phyloP scores from a whole-genome alignment of 2,113 vertebrate genomes.

The Bombycilla garrulus region DNA sequence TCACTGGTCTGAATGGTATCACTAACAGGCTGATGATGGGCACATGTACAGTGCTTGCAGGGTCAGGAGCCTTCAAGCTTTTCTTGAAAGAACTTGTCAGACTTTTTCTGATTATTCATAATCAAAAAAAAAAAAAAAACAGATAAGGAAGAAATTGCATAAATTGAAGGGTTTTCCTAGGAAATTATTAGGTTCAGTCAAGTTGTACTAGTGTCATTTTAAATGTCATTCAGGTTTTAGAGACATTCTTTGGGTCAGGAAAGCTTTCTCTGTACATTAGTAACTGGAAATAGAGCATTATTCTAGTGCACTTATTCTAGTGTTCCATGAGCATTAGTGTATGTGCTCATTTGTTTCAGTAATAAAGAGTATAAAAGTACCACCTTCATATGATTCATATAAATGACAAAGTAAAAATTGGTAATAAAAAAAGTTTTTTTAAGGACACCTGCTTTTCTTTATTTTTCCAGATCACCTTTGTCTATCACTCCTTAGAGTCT shows the following conservation, averaged over 20 bases:
- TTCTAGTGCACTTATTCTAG: not conserved
- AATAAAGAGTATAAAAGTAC: not conserved
- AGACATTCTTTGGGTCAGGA: not conserved
- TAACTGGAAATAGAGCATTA: not conserved
- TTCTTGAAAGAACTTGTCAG: not conserved
- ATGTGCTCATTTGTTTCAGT: not conserved
- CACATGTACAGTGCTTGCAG: not conserved
- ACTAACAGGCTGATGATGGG: not conserved
- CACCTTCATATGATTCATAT: not conserved
- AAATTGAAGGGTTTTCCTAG: not conserved
- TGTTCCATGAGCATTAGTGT: not conserved
- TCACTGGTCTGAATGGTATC: not conserved
- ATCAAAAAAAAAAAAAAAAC: not conserved
- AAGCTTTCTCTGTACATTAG: not conserved
- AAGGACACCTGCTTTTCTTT: not conserved
- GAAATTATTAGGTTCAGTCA: not conserved
- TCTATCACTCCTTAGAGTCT: rapidly evolving
- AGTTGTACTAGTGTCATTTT: not conserved
- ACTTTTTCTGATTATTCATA: not conserved
- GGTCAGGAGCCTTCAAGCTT: not conserved
- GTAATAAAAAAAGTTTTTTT: not conserved
- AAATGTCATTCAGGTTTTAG: not conserved
- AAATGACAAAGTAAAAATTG: not conserved
- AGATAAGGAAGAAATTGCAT: not conserved
- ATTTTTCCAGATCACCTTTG: not conserved